Base-by-base conservation (phyloP, 1,140 invertebrate species). In the Littorina saxatilis region DNA sequence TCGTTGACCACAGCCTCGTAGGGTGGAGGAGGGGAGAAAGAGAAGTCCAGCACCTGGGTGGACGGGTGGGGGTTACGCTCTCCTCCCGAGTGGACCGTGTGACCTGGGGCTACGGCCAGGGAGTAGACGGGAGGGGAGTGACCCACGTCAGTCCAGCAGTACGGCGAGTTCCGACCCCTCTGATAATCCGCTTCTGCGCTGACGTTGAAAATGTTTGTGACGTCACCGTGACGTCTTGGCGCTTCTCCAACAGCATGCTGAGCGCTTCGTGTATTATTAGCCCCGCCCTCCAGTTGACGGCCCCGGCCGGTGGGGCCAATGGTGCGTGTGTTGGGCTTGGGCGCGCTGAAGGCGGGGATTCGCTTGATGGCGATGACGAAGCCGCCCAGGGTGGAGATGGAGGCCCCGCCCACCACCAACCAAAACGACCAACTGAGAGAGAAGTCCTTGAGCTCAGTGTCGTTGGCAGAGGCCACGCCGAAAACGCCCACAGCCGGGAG, bases 351-450 rank as follows among this genome's bases (percentile, higher is more conserved):
- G 55, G 55, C 20, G 35, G 52, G 35, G 55, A 9, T 27, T 4
- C 76, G 76, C 50, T 55, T 78, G 55, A 35, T 29, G 1, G 55
- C 76, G 23, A 78, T 58, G 55, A 78, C 43, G 35, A 66, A 23
- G 11, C 76, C 76, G 55, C 76, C 76, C 76, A 78, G 23, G 13
- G 58, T 32, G 55, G 55, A 39, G 15, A 35, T 35, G 7, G 39
- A 78, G 32, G 76, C 52, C n/a, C 76, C 76, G 58, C 76, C 76
- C 37, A 78, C 37, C 76, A 78, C 35, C 50, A 78, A 58, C 76
- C 76, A 78, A 27, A 78, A 39, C n/a, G 76, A 78, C 76, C 76
- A 78, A n/a, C 76, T 39, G 4, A 78, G 39, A 9, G 37, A 63
- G 55, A 63, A 78, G 15, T 61, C 23, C 35, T 20, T 39, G 35